Percentiles rank a stretch among this genome's conserved stretches.
Conservation (phyloP, 2,113 vertebrate genomes). For the Vombatus ursinus region DNA sequence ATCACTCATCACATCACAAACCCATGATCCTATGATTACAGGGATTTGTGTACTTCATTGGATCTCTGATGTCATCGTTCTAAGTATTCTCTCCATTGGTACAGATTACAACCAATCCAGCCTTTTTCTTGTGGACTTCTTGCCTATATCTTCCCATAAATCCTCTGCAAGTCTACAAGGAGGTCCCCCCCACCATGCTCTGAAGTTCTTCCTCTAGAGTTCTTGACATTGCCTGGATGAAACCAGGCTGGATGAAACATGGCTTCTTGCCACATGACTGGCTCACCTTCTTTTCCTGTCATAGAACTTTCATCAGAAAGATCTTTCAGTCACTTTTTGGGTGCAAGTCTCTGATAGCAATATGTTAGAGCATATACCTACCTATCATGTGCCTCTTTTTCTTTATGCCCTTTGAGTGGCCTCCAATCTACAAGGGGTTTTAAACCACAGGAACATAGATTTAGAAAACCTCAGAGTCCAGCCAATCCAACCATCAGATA, state of each 20-base stretch:
- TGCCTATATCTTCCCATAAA: neutral
- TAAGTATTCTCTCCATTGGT: neutral
- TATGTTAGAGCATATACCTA: neutral
- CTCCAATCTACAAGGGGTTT: neutral
- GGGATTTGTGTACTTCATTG: neutral
- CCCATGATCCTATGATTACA: too few species aligned
- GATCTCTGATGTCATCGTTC: neutral
- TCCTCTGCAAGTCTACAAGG: neutral
- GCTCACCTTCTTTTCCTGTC: neutral
- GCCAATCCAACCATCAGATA: neutral
- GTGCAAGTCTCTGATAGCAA: neutral
- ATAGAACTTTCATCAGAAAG: neutral
- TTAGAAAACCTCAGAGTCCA: neutral
- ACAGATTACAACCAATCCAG: neutral
- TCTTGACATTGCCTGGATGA: neutral
- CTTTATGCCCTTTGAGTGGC: neutral
- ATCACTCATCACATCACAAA: too few species aligned
- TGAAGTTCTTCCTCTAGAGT: neutral
- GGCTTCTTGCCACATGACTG: neutral
- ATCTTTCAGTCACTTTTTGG: neutral
- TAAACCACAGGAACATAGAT: neutral
- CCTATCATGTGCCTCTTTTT: too few species aligned
- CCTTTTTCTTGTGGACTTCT: neutral
- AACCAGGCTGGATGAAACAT: neutral
- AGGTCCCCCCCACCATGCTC: neutral